Percentiles rank a stretch among this genome's conserved stretches.
Conservation (phyloP, 2,797 vertebrate species). For the Aphelocoma californica region DNA sequence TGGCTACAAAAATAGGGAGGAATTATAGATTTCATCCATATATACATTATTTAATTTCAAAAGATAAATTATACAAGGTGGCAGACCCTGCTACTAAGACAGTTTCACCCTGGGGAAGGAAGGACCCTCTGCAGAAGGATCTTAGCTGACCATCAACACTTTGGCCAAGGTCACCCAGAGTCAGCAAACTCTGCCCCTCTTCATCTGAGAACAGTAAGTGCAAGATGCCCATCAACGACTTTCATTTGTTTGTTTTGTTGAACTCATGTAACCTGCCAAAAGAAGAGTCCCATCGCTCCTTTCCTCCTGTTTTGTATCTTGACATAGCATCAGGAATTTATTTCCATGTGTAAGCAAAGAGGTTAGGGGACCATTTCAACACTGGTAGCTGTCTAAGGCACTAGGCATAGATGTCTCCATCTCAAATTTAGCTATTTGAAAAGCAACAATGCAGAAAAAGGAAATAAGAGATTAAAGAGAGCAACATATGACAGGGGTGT, state of each 20-base stretch:
- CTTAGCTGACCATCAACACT: background rate
- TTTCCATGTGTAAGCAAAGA: background rate
- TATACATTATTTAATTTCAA: background rate
- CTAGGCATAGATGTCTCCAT: background rate
- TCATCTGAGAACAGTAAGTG: background rate
- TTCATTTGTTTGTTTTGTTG: background rate
- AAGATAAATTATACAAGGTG: background rate
- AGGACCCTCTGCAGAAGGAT: background rate
- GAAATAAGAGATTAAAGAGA: background rate
- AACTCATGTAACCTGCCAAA: background rate
- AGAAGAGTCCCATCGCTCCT: background rate
- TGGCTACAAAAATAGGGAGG: background rate
- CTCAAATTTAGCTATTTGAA: background rate
- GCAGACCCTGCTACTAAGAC: too few relatives aligned
- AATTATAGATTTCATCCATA: background rate
- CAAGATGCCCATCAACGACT: background rate
- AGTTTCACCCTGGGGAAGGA: background rate
- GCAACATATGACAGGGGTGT: accelerated
- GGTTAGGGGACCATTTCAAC: background rate
- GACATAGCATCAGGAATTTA: background rate
- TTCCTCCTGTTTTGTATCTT: background rate
- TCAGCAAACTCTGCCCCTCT: background rate
- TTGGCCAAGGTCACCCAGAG: background rate
- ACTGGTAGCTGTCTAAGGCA: background rate
- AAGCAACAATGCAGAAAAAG: background rate